A percentile compares a stretch with the other conserved stretches of the same genome.
Conservation (phyloP, 1,140 invertebrate species). For the Hylaeus volcanicus region DNA sequence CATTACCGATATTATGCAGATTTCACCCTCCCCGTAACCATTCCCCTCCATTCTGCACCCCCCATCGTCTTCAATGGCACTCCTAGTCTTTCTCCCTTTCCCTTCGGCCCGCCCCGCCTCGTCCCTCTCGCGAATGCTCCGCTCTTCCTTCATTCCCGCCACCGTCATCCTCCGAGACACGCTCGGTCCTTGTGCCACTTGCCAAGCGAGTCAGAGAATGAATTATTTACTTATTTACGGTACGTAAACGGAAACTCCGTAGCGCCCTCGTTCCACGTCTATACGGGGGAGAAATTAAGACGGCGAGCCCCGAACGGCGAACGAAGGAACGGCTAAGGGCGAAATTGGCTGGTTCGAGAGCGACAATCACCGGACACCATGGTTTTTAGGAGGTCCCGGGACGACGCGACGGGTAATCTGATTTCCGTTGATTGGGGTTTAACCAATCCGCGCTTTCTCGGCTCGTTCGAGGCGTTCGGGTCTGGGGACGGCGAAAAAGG, state of each 20-base stretch:
- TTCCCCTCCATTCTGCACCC: conserved; percentile 2
- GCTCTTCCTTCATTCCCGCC: conserved; percentile 1
- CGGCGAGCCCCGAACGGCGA: not conserved
- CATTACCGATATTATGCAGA: conserved; percentile 81
- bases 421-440: conserved; percentile 2
- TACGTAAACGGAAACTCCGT: conserved; percentile 70
- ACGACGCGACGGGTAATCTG: not conserved
- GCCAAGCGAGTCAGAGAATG: conserved; percentile 71
- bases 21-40: conserved; percentile 54
- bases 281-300: conserved; percentile 40
- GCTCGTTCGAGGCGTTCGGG: not conserved
- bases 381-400: not conserved
- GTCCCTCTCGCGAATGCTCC: not conserved
- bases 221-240: conserved; percentile 79
- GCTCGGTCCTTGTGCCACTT: conserved; percentile 60
- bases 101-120: not conserved
- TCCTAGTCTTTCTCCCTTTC: conserved; percentile 24
- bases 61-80: conserved; percentile 19
- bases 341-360: not conserved
- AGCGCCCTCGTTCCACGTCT: conserved; percentile 35
- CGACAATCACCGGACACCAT: conserved; percentile 4
- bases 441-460: not conserved
- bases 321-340: no score
- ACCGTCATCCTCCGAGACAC: conserved; percentile 47
- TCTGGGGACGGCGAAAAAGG: not conserved